phyloP scores from a whole-genome alignment of 2,113 vertebrate genomes.

The Nicator chloris region DNA sequence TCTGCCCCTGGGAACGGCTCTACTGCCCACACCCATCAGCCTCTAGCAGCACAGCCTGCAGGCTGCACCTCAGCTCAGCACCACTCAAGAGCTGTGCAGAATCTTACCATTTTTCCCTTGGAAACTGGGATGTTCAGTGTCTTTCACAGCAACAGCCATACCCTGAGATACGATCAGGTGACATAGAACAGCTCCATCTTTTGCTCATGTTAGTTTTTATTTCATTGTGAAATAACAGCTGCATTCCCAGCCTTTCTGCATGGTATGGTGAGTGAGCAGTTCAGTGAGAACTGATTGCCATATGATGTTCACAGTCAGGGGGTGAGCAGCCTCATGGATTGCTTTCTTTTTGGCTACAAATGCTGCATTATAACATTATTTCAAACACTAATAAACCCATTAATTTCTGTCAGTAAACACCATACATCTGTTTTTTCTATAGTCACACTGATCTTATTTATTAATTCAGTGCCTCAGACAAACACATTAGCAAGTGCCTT shows the following conservation, averaged over 20 bases:
- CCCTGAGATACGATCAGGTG: background rate
- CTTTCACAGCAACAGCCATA: background rate
- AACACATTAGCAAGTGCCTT: slow-evolving; percentile 62
- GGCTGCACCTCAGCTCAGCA: background rate
- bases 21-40: fast-evolving
- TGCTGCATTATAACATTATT: background rate
- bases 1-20: background rate
- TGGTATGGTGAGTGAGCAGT: fast-evolving
- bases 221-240: background rate
- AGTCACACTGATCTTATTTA: slow-evolving; percentile 26
- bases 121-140: fast-evolving
- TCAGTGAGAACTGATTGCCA: fast-evolving
- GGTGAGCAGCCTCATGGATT: background rate
- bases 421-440: background rate
- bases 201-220: background rate
- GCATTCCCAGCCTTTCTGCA: background rate
- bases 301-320: background rate
- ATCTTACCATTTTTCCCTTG: fast-evolving
- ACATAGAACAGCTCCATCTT: background rate
- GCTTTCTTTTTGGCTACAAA: background rate
- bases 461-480: slow-evolving; percentile 41
- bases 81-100: fast-evolving
- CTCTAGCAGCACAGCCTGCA: fast-evolving
- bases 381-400: slow-evolving; percentile 45
- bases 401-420: slow-evolving; percentile 42